phyloP scores from a whole-genome alignment of 2,797 vertebrate genomes.

The Darevskia mixta region DNA sequence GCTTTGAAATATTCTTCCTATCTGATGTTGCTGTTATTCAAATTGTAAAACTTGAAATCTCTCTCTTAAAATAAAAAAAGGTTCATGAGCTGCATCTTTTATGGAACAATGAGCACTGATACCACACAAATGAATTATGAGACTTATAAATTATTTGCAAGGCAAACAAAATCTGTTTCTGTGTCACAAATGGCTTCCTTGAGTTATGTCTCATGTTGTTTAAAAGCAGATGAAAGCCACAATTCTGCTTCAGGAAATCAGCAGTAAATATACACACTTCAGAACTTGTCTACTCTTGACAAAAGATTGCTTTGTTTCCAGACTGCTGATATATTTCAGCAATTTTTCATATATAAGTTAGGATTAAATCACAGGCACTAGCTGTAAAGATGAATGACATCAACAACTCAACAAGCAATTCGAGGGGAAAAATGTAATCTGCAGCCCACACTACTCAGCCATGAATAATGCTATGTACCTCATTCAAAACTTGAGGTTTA shows the following conservation, averaged over 20 bases:
- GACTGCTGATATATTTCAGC: constrained; percentile 24
- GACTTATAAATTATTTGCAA: constrained; percentile 34
- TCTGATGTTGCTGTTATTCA: neutral
- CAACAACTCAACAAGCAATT: constrained; percentile 51
- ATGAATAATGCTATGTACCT: neutral
- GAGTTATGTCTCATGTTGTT: neutral
- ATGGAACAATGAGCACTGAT: neutral
- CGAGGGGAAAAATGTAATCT: constrained; percentile 16
- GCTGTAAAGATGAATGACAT: constrained; percentile 29
- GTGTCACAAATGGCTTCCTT: constrained; percentile 22
- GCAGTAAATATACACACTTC: constrained; percentile 12
- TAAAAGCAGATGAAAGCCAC: constrained; percentile 37
- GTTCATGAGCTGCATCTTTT: neutral
- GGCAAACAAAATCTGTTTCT: constrained; percentile 11
- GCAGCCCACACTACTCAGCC: constrained; percentile 18
- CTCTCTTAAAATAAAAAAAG: neutral
- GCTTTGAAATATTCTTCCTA: constrained; percentile 15
- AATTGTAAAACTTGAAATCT: constrained; percentile 1
- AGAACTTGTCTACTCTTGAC: constrained; percentile 23
- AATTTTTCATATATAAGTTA: constrained; percentile 18
- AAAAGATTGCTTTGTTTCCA: constrained; percentile 26
- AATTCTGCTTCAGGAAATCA: constrained; percentile 34
- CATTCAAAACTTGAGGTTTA: constrained; percentile 27
- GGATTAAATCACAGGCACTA: constrained; percentile 33
- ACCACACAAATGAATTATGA: neutral